Percentiles rank a stretch among this genome's conserved stretches.
Conservation (phyloP, 2,113 vertebrate species). For the Cephalopholis sonnerati region DNA sequence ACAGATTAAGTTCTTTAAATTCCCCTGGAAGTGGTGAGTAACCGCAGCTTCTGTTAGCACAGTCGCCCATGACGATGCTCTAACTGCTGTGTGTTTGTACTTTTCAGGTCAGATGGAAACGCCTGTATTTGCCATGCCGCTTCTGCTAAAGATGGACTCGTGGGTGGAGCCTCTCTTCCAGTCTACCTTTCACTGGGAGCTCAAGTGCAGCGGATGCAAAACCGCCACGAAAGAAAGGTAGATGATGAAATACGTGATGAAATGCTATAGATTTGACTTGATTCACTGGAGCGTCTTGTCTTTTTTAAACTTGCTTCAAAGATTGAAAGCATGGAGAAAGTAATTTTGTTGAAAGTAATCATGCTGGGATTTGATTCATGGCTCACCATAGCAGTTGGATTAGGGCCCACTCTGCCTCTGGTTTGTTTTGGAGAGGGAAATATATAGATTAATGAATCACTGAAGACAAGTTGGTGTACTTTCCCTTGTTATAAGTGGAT, state of each 20-base stretch:
- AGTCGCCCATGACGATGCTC: neutral
- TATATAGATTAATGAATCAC: neutral
- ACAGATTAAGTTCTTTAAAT: neutral
- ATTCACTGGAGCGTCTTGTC: neutral
- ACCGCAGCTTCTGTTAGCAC: neutral
- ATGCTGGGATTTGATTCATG: neutral
- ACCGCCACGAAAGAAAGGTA: slow-evolving; percentile 85
- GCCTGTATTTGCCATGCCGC: slow-evolving; percentile 91
- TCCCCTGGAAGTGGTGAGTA: neutral
- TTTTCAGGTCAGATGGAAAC: slow-evolving; percentile 88
- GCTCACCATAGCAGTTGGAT: neutral
- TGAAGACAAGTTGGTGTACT: neutral
- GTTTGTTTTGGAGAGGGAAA: neutral
- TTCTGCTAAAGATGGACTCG: slow-evolving; percentile 86
- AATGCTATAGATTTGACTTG: neutral
- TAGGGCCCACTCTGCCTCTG: neutral
- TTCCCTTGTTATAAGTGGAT: neutral
- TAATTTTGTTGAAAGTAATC: neutral
- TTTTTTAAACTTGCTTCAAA: neutral
- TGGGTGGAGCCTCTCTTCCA: slow-evolving; percentile 86
- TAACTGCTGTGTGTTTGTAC: slow-evolving; percentile 17
- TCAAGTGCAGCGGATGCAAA: slow-evolving; percentile 88
- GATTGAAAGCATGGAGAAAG: neutral
- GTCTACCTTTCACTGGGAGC: slow-evolving; percentile 88
- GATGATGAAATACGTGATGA: neutral